Percentiles rank a stretch among this genome's conserved stretches.
These are phyloP conservation scores for Cladorhizidae sp. DNA, from an alignment of 37 sponge, comb jelly and placozoan species.

Conservation along the genomic window DNA sequence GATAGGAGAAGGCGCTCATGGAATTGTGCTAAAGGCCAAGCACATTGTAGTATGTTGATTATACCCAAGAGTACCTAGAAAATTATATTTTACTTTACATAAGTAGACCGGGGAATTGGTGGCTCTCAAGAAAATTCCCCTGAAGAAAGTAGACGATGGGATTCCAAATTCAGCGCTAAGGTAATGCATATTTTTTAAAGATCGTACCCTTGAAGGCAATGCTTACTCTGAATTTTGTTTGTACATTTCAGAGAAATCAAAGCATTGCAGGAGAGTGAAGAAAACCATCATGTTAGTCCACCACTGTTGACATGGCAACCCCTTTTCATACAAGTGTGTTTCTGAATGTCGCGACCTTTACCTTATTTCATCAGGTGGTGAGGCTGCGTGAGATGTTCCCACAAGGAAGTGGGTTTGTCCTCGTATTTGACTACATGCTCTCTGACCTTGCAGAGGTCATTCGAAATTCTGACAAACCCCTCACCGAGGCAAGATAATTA, in stretches of 20 bases:
- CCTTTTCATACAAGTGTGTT: too few relatives aligned
- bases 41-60: slow-evolving; percentile 66
- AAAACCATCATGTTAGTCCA: slow-evolving; percentile 79
- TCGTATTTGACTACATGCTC: slow-evolving; percentile 99
- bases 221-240: background rate
- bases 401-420: slow-evolving; percentile 91
- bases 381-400: slow-evolving; percentile 94
- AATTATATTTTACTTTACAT: slow-evolving; percentile 7
- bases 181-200: slow-evolving; percentile 8
- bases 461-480: slow-evolving; percentile 71
- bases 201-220: background rate
- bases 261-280: slow-evolving; percentile 91
- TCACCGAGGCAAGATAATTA: slow-evolving; percentile 77
- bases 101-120: slow-evolving; percentile 89
- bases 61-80: background rate
- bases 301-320: background rate
- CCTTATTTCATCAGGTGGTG: slow-evolving; percentile 66
- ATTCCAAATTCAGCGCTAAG: slow-evolving; percentile 89
- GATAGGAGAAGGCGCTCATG: slow-evolving; percentile 99
- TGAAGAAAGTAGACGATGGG: slow-evolving; percentile 90
- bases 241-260: slow-evolving; percentile 85
- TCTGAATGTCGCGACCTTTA: background rate
- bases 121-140: slow-evolving; percentile 94
- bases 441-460: slow-evolving; percentile 88
- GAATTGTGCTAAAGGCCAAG: slow-evolving; percentile 96